Percentiles rank a stretch among this genome's conserved stretches.
Conservation (phyloP, 2,888 invertebrate species). For the Brachyptera putata region DNA sequence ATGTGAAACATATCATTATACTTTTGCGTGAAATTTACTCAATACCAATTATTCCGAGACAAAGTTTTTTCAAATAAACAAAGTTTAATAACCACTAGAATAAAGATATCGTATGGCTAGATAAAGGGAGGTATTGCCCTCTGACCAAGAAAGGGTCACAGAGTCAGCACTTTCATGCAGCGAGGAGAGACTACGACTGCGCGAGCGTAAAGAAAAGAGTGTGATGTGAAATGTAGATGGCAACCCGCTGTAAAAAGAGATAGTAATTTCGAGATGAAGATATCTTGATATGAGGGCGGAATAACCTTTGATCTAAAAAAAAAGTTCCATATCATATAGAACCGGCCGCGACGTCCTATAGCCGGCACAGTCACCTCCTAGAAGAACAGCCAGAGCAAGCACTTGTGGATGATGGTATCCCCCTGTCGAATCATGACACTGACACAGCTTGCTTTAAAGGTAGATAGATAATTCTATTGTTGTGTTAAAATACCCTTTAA, state of each 20-base stretch:
- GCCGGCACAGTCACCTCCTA: neutral
- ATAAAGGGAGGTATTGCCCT: neutral
- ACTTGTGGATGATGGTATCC: too few species aligned
- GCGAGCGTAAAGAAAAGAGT: too few species aligned
- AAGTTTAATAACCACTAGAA: too few species aligned
- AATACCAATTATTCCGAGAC: too few species aligned
- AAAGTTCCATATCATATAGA: too few species aligned
- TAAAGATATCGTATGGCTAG: neutral
- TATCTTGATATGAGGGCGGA: neutral
- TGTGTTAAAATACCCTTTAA: neutral
- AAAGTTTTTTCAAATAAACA: too few species aligned
- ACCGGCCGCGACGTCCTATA: neutral
- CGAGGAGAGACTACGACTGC: neutral
- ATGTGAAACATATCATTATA: too few species aligned
- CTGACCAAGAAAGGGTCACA: neutral
- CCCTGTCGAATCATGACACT: neutral
- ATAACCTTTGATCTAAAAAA: neutral
- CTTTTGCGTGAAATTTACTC: too few species aligned
- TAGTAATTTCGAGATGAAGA: neutral
- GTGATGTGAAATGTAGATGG: too few species aligned
- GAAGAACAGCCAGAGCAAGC: neutral
- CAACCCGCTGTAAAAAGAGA: too few species aligned
- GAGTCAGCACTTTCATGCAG: neutral
- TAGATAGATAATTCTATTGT: neutral
- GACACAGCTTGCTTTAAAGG: neutral